Conservation (phyloP, 2,888 invertebrate genomes). For the Coelinius sp. region DNA sequence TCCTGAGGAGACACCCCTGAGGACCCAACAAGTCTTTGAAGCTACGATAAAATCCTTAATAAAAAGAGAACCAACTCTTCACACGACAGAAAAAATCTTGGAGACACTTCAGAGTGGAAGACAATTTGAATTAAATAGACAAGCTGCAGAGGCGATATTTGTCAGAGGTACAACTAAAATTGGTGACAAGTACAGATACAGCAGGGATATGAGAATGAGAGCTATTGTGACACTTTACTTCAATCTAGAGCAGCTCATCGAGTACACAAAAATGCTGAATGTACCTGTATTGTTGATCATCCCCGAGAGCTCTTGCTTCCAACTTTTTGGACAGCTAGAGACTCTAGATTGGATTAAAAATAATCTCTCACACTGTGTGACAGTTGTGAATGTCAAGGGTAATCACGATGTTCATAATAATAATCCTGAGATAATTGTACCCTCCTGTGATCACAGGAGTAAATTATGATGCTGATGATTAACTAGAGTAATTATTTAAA, state of each 20-base stretch:
- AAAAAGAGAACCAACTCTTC: constrained; percentile 56
- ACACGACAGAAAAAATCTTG: constrained; percentile 72
- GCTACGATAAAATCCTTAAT: constrained; percentile 62
- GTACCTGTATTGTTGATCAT: constrained; percentile 47
- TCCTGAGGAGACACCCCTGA: constrained; percentile 47
- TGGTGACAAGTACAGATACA: constrained; percentile 72
- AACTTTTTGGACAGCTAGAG: background rate
- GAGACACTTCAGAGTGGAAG: constrained; percentile 71
- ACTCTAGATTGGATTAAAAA: constrained; percentile 2
- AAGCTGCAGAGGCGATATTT: constrained; percentile 72
- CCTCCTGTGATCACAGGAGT: constrained; percentile 56
- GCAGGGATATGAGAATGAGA: constrained; percentile 74
- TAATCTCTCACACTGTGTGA: constrained; percentile 18
- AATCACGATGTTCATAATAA: constrained; percentile 77
- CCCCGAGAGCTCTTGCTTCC: constrained; percentile 41
- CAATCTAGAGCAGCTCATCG: constrained; percentile 26
- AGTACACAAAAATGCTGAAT: constrained; percentile 39
- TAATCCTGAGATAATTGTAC: constrained; percentile 73
- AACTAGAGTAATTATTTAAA: background rate
- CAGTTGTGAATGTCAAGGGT: constrained; percentile 71
- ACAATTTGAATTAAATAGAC: constrained; percentile 62
- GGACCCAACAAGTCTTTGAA: constrained; percentile 66
- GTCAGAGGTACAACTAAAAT: constrained; percentile 70
- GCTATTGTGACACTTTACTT: constrained; percentile 61
- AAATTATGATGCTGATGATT: constrained; percentile 48